A percentile compares a stretch with the other conserved stretches of the same genome.
phyloP scores from a whole-genome alignment of 2,888 invertebrate species.

The Lordiphosa fenestrarum region DNA sequence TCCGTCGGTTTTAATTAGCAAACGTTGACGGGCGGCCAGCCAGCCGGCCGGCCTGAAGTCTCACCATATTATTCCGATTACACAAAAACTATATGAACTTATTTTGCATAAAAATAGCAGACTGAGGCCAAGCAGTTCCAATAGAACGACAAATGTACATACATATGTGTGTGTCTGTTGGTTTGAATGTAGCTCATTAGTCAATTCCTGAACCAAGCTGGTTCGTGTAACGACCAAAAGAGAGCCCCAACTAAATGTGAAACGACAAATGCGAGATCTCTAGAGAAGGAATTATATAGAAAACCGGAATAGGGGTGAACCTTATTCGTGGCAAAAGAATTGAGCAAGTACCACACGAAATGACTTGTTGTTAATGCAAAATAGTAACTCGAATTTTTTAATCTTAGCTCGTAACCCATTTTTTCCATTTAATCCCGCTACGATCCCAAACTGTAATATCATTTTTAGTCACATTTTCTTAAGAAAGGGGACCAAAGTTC shows the following conservation, averaged over 20 bases:
- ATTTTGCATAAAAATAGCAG: slow-evolving; percentile 70
- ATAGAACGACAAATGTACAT: slow-evolving; percentile 33
- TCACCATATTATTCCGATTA: slow-evolving; percentile 66
- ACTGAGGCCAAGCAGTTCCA: slow-evolving; percentile 27
- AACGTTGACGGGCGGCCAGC: slow-evolving; percentile 25
- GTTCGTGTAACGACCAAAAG: slow-evolving; percentile 65
- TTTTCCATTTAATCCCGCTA: too few relatives aligned
- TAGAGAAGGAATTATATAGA: slow-evolving; percentile 50
- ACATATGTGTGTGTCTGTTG: not conserved
- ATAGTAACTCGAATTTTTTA: too few relatives aligned
- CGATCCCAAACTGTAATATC: too few relatives aligned
- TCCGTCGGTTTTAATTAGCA: slow-evolving; percentile 62
- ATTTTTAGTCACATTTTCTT: too few relatives aligned
- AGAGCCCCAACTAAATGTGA: slow-evolving; percentile 55
- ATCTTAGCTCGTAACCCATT: too few relatives aligned
- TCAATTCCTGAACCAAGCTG: slow-evolving; percentile 60
- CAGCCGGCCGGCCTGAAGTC: slow-evolving; percentile 37
- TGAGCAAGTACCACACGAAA: too few relatives aligned
- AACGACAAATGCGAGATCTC: slow-evolving; percentile 69
- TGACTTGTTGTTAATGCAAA: too few relatives aligned
- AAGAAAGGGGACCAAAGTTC: too few relatives aligned
- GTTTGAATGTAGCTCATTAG: slow-evolving; percentile 49
- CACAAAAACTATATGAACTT: slow-evolving; percentile 51
- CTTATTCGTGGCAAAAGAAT: slow-evolving; percentile 10
- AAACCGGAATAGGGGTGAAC: slow-evolving; percentile 40